These are phyloP conservation scores for Vireo griseus DNA, from an alignment of 2,797 vertebrate species.

Conservation along the genomic window DNA sequence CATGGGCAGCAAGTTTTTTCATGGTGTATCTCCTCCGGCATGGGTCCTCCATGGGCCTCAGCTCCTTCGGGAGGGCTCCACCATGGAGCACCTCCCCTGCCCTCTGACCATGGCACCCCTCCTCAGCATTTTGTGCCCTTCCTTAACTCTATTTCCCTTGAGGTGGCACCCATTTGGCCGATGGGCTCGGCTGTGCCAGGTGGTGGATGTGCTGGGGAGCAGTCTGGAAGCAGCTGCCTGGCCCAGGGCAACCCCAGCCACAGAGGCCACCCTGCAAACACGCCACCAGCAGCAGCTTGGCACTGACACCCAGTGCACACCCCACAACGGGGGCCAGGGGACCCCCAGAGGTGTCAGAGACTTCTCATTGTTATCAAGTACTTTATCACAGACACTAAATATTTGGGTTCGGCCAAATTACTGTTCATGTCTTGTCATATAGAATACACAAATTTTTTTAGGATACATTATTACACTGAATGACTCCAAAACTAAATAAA, in stretches of 20 bases:
- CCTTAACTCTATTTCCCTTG: background rate
- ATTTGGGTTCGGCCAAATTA: background rate
- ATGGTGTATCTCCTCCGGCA: background rate
- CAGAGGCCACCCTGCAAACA: background rate
- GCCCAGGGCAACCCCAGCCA: background rate
- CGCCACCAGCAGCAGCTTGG: rapidly evolving
- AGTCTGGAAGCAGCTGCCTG: background rate
- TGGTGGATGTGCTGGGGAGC: background rate
- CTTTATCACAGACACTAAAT: background rate
- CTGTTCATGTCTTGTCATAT: background rate
- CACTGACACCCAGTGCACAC: background rate
- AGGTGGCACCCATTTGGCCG: background rate
- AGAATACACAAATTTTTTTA: background rate
- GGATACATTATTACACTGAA: background rate
- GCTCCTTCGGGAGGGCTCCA: background rate
- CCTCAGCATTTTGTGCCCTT: background rate
- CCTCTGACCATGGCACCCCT: background rate
- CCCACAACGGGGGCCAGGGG: background rate
- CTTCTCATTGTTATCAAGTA: background rate
- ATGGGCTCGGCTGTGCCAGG: background rate
- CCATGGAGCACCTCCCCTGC: background rate
- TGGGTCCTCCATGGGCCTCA: background rate
- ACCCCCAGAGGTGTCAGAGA: background rate
- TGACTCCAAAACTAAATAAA: background rate
- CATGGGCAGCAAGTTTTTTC: background rate